Conservation (phyloP, 1,140 invertebrate species). For the Calycopis cecrops region DNA sequence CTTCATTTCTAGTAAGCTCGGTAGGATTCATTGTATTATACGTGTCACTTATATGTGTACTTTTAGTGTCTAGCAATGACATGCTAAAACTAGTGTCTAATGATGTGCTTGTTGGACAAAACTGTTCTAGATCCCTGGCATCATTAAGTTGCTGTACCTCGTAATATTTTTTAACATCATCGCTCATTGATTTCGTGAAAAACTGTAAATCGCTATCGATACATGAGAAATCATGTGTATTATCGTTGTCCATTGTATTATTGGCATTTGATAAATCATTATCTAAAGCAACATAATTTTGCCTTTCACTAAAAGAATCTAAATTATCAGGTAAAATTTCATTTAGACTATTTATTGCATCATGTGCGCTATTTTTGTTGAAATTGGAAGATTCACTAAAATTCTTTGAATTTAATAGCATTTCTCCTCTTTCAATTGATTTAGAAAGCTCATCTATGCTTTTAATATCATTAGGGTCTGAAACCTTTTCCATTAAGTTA, state of each 20-base stretch:
- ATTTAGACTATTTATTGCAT: conserved; percentile 58
- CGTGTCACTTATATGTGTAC: conserved; percentile 43
- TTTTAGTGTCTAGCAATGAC: conserved; percentile 56
- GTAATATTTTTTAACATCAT: conserved; percentile 67
- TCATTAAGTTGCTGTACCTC: conserved; percentile 56
- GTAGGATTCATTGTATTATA: conserved; percentile 44
- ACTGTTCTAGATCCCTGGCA: conserved; percentile 46
- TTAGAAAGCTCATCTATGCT: conserved; percentile 70
- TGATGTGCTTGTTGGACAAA: conserved; percentile 52
- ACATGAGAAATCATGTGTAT: conserved; percentile 55
- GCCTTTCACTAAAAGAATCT: conserved; percentile 54
- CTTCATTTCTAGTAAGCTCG: conserved; percentile 47
- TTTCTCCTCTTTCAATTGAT: conserved; percentile 64
- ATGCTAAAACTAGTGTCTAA: conserved; percentile 60
- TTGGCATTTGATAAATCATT: conserved; percentile 41
- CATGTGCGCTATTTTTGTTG: conserved; percentile 43
- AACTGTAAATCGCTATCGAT: conserved; percentile 68
- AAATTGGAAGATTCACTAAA: conserved; percentile 34
- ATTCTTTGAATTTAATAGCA: conserved; percentile 46
- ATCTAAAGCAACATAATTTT: conserved; percentile 56
- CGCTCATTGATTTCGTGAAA: conserved; percentile 65
- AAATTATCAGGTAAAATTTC: conserved; percentile 59
- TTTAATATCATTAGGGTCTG: conserved; percentile 67
- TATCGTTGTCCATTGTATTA: conserved; percentile 45
- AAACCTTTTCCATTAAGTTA: conserved; percentile 66